These are phyloP conservation scores for Stenichneumon culpator DNA, from an alignment of 2,888 invertebrate genomes.

Conservation along the genomic window DNA sequence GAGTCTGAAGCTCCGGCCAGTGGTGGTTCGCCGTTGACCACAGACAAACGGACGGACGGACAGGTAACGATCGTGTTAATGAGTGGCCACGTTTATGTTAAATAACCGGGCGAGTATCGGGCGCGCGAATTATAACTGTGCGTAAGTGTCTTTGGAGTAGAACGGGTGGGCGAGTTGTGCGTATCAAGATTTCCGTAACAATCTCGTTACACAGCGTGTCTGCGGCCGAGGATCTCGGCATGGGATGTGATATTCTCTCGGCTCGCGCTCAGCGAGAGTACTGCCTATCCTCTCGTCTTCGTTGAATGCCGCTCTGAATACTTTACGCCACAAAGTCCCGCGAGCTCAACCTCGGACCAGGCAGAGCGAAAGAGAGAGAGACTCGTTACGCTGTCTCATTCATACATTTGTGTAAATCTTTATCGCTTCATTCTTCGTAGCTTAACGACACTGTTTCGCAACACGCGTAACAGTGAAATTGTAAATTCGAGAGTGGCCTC, in stretches of 20 bases:
- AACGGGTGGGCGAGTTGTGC: conserved; percentile 68
- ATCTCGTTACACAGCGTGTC: conserved; percentile 76
- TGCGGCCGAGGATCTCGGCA: conserved; percentile 51
- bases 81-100: conserved; percentile 60
- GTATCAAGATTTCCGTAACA: conserved; percentile 80
- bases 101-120: conserved; percentile 40
- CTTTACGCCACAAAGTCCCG: conserved; percentile 39
- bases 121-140: conserved; percentile 5
- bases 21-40: not conserved
- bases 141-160: not conserved
- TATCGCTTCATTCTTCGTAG: conserved; percentile 18
- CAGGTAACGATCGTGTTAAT: conserved; percentile 74
- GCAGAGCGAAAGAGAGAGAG: conserved; percentile 12
- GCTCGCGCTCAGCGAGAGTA: conserved; percentile 25
- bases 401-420: conserved; percentile 38
- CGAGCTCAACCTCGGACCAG: conserved; percentile 16
- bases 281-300: not conserved
- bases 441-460: conserved; percentile 44
- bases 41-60: conserved; percentile 61
- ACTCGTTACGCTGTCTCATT: conserved; percentile 45
- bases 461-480: conserved; percentile 40
- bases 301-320: conserved; percentile 48
- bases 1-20: not conserved
- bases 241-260: conserved; percentile 39
- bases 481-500: conserved; percentile 40